Evolutionary conservation across 2,888 invertebrate genomes (phyloP).

Genomic region (Elmis aenea): DNA sequence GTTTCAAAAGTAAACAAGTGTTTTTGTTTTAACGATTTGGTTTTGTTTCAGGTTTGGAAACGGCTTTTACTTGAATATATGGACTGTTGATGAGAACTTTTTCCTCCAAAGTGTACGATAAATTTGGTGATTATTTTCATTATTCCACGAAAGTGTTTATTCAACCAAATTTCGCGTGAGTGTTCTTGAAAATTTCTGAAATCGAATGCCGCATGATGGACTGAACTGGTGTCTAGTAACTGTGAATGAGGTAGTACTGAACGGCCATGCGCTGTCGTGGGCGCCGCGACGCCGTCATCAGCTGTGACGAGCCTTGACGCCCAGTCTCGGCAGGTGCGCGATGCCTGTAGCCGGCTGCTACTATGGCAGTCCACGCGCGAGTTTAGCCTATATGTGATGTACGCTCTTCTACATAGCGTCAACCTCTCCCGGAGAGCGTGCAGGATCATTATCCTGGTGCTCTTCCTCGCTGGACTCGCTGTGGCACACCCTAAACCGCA

Average conservation of each 20-base stretch:
- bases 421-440: slow-evolving; percentile 18
- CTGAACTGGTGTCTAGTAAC: no score
- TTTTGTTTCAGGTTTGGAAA: no score
- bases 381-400: slow-evolving; percentile 37
- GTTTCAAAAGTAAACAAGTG: no score
- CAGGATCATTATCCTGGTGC: slow-evolving; percentile 29
- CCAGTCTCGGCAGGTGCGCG: slow-evolving; percentile 41
- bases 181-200: no score
- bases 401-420: slow-evolving; percentile 14
- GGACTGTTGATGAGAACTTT: no score
- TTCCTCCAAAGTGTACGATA: no score
- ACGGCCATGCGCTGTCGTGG: slow-evolving; percentile 39
- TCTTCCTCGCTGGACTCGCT: slow-evolving; percentile 37
- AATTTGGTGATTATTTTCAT: no score
- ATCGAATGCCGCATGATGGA: no score
- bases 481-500: slow-evolving; percentile 21
- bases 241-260: background rate
- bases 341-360: slow-evolving; percentile 33
- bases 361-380: slow-evolving; percentile 30
- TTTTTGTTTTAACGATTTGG: no score
- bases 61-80: no score
- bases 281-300: slow-evolving; percentile 52
- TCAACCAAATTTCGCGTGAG: no score
- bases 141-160: no score
- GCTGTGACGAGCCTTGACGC: slow-evolving; percentile 46